A percentile compares a stretch with the other conserved stretches of the same genome.
phyloP scores from a whole-genome alignment of 2,797 vertebrate genomes.

The Dendrocincla fuliginosa region DNA sequence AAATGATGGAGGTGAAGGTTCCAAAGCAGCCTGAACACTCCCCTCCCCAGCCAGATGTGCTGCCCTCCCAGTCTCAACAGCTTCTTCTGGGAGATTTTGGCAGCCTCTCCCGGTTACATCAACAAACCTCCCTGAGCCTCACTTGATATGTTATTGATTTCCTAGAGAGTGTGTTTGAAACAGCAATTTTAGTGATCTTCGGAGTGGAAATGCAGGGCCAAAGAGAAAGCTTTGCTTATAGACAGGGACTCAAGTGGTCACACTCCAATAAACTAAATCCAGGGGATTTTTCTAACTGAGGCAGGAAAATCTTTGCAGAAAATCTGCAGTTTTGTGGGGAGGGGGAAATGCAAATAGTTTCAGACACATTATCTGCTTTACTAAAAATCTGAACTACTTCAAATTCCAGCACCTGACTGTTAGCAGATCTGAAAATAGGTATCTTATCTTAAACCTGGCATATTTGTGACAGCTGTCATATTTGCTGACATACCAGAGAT shows the following conservation, averaged over 20 bases:
- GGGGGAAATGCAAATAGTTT: conserved; percentile 5
- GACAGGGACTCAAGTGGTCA: background rate
- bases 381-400: background rate
- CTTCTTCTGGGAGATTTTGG: conserved; percentile 37
- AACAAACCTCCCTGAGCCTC: conserved; percentile 43
- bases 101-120: conserved; percentile 58
- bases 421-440: conserved; percentile 53
- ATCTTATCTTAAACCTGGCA: conserved; percentile 28
- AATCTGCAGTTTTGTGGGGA: background rate
- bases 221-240: background rate
- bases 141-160: conserved; percentile 72
- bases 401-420: conserved; percentile 23
- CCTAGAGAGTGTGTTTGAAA: conserved; percentile 38
- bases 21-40: background rate
- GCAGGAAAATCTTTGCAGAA: background rate
- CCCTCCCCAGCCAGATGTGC: background rate
- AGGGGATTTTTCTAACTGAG: background rate
- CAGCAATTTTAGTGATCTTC: conserved; percentile 43
- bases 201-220: background rate
- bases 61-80: conserved; percentile 14
- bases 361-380: background rate
- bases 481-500: conserved; percentile 29
- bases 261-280: background rate
- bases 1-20: background rate
- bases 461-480: conserved; percentile 49